A percentile compares a stretch with the other conserved stretches of the same genome.
Conservation (phyloP, 2,113 vertebrate species). For the Crypturellus undulatus region DNA sequence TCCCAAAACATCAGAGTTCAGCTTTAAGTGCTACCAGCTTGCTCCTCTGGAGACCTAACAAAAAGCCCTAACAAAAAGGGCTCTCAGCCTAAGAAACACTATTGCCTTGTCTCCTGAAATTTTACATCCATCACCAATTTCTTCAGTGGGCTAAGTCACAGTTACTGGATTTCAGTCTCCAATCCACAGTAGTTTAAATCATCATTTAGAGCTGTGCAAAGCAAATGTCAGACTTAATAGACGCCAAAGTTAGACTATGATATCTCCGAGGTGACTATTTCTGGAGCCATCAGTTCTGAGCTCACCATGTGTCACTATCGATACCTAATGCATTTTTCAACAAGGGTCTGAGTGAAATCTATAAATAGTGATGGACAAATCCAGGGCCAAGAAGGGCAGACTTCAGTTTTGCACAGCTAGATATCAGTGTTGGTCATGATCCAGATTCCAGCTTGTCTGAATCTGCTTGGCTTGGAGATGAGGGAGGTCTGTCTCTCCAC, state of each 20-base stretch:
- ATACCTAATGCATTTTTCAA: slow-evolving; percentile 49
- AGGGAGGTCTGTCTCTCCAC: neutral
- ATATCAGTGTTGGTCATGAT: neutral
- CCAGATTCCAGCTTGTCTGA: neutral
- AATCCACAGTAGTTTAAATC: slow-evolving; percentile 15
- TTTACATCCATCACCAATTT: slow-evolving; percentile 8
- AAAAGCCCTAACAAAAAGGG: neutral
- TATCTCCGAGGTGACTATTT: slow-evolving; percentile 40
- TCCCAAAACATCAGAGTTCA: neutral
- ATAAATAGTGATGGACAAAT: slow-evolving; percentile 38
- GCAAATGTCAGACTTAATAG: neutral
- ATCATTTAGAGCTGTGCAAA: neutral
- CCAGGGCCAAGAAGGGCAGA: neutral
- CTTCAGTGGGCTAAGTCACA: neutral
- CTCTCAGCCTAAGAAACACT: neutral
- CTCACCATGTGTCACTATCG: slow-evolving; percentile 29
- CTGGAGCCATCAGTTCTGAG: slow-evolving; percentile 12
- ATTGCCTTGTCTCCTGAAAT: neutral
- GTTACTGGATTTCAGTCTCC: neutral
- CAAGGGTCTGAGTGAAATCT: neutral
- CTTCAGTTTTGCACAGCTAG: slow-evolving; percentile 26
- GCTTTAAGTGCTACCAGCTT: neutral
- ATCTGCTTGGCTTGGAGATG: neutral
- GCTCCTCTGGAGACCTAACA: accelerated
- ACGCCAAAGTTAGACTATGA: neutral